Evolutionary conservation across 1,140 invertebrate genomes (phyloP), one percentile per base, ranked within the genome.

Genomic region (Homalodisca vitripennis): DNA sequence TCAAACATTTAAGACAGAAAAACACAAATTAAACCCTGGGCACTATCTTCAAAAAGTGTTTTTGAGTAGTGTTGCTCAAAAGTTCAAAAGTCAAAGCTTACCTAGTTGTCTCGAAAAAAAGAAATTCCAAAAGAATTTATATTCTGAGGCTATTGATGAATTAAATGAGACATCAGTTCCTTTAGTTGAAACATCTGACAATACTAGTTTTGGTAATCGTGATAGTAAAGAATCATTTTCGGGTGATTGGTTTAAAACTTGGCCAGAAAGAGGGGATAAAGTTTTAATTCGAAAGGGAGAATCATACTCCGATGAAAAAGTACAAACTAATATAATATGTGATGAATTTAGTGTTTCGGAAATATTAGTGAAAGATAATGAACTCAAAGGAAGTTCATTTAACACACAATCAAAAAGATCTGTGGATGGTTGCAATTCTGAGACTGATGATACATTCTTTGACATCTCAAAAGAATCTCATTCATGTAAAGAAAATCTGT

Each of bases 201-300:
- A 29, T 3, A 22, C 12, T 12, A 22, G 14, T 10, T 60, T 26
- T 2, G 29, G 55, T 57, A 27, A 26, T 48, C 34, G 24, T 55
- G 55, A 32, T 13, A 46, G 41, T 20, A 67, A 66, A 24, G 51
- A 66, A 29, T 57, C 72, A 31, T 60, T 14, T 31, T 72, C 64
- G 62, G 74, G 75, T 29, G 64, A 70, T 41, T 76, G 76, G 75
- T 77, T 73, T 70, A 73, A 72, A 68, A 77, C 76, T 10, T 77
- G 76, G 76, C 76, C 76, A 10, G 76, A 77, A 68, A 73, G 75
- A 65, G 72, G 72, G 55, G 75, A 77, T 22, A 76, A 77, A 68
- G 17, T 68, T 22, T n/a, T 46, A 24, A 13, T 30, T 26, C 13
- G 41, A n/a, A 66, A 60, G 31, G 26, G 12, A 30, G 32, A 67